These are phyloP conservation scores for Lepisosteus oculatus DNA, from an alignment of 2,113 vertebrate genomes.

Conservation along the genomic window DNA sequence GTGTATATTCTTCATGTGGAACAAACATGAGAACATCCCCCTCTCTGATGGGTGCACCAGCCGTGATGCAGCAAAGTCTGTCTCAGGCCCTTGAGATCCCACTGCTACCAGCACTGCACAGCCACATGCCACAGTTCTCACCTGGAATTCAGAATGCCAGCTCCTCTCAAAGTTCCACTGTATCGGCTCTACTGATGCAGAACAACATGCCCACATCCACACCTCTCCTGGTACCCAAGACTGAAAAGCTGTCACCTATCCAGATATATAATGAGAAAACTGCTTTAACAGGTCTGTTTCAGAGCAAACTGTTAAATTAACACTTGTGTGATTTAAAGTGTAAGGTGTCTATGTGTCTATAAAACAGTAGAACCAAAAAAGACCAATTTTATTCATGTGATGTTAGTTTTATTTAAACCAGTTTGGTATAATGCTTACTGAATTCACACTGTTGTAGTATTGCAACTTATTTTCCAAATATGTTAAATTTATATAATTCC, in stretches of 20 bases:
- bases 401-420: no score
- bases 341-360: no score
- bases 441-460: no score
- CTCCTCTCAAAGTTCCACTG: slow-evolving; percentile 35
- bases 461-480: no score
- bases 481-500: no score
- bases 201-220: slow-evolving; percentile 33
- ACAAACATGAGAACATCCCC: slow-evolving; percentile 4
- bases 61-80: slow-evolving; percentile 30
- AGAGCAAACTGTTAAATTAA: background rate
- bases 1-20: background rate
- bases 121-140: slow-evolving; percentile 23
- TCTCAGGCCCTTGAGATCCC: slow-evolving; percentile 39
- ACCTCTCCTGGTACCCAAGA: slow-evolving; percentile 74
- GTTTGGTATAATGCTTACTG: no score
- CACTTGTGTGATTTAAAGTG: no score
- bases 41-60: slow-evolving; percentile 11
- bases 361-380: no score
- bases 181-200: slow-evolving; percentile 48
- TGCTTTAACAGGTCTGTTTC: slow-evolving; percentile 47
- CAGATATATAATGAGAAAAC: slow-evolving; percentile 61
- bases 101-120: slow-evolving; percentile 28
- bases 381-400: no score
- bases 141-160: slow-evolving; percentile 28
- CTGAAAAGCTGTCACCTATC: slow-evolving; percentile 79